These are phyloP conservation scores for Mycalesis mineus DNA, from an alignment of 2,888 invertebrate species.

Conservation along the genomic window DNA sequence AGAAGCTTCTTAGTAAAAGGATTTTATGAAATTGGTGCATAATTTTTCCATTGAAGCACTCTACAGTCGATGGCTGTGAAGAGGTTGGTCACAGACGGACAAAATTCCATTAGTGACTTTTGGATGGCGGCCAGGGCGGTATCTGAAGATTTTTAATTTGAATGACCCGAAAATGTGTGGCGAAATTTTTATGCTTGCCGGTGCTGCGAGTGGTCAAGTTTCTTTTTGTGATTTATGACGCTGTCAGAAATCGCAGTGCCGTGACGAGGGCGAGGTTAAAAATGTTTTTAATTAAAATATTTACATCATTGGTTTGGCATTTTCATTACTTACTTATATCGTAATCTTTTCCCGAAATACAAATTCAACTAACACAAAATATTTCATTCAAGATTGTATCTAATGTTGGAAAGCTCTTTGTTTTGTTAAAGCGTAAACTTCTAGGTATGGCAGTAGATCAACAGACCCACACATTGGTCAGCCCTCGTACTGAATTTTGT, in stretches of 20 bases:
- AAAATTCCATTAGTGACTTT: slow-evolving; percentile 67
- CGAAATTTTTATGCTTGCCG: slow-evolving; percentile 2
- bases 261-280: neutral
- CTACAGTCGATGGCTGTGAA: slow-evolving; percentile 47
- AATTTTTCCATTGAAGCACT: slow-evolving; percentile 59
- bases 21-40: slow-evolving; percentile 51
- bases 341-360: no score
- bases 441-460: no score
- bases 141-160: slow-evolving; percentile 39
- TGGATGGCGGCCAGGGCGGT: slow-evolving; percentile 56
- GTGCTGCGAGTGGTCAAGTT: neutral
- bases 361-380: no score
- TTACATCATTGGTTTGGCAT: no score
- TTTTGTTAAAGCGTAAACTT: no score
- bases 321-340: no score
- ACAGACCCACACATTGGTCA: no score
- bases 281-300: neutral
- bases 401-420: no score
- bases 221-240: neutral
- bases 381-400: no score
- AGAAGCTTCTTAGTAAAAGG: slow-evolving; percentile 39
- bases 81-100: slow-evolving; percentile 59
- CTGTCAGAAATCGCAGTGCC: neutral
- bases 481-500: no score
- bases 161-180: slow-evolving; percentile 39